These are phyloP conservation scores for Zophobas morio DNA, from an alignment of 1,140 invertebrate genomes.

Conservation along the genomic window DNA sequence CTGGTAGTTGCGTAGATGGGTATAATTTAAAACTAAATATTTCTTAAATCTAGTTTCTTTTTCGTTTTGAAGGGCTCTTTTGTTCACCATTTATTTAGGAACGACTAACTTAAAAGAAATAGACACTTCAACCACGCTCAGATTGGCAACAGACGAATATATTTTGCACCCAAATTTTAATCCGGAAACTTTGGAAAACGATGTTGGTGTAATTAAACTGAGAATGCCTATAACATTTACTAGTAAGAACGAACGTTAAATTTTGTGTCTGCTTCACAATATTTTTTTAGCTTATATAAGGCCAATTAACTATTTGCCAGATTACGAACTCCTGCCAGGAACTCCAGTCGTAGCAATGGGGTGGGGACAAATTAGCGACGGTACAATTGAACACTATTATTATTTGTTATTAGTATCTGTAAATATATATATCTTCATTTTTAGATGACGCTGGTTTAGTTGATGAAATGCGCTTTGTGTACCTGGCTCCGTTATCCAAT, in stretches of 20 bases:
- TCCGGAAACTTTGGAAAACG: constrained; percentile 4
- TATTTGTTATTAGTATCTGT: neutral
- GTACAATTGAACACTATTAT: neutral
- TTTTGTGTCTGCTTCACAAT: neutral
- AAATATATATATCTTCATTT: neutral
- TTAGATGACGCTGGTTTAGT: neutral
- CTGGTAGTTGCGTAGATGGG: constrained; percentile 4
- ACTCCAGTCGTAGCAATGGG: constrained; percentile 20
- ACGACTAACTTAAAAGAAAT: constrained; percentile 8
- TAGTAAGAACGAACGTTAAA: neutral
- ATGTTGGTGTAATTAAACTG: constrained; percentile 10
- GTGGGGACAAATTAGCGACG: constrained; percentile 27
- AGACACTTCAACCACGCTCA: constrained; percentile 4
- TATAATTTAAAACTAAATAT: neutral
- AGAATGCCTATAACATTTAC: constrained; percentile 25
- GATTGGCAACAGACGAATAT: constrained; percentile 20
- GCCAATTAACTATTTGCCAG: constrained; percentile 9
- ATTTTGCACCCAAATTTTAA: constrained; percentile 11
- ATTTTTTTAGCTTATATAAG: constrained; percentile 13
- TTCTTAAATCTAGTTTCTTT: too few species aligned
- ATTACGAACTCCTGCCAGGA: constrained; percentile 12
- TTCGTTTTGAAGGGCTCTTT: neutral
- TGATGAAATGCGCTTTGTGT: neutral
- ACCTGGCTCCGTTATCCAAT: neutral
- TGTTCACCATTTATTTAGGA: constrained; percentile 12